phyloP scores from a whole-genome alignment of 1,140 invertebrate genomes.

The Palaemon carinicauda region DNA sequence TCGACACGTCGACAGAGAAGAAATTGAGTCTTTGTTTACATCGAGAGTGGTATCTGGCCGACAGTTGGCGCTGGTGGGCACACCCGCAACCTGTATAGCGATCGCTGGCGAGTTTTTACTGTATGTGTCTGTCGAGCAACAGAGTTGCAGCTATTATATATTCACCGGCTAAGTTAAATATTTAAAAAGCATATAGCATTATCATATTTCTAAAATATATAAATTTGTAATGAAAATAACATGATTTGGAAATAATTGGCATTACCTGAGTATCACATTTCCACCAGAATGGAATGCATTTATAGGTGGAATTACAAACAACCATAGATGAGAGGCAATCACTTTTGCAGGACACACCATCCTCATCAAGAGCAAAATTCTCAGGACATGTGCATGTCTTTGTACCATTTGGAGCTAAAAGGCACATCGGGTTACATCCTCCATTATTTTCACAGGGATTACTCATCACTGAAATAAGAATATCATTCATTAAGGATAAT shows the following conservation, averaged over 20 bases:
- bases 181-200: no score
- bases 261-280: constrained; percentile 70
- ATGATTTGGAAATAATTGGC: not conserved
- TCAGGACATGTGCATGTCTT: constrained; percentile 80
- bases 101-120: no score
- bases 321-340: constrained; percentile 86
- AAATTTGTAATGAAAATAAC: not conserved
- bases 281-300: constrained; percentile 76
- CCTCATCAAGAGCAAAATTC: constrained; percentile 75
- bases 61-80: no score
- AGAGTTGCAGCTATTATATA: no score
- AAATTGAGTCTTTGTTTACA: no score
- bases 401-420: constrained; percentile 72
- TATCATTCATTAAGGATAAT: constrained; percentile 20
- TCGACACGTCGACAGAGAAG: no score
- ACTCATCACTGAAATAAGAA: constrained; percentile 22
- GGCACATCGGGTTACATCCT: constrained; percentile 79
- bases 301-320: constrained; percentile 76
- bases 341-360: constrained; percentile 74
- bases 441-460: constrained; percentile 70
- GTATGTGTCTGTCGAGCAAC: no score
- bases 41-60: no score
- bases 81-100: no score
- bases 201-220: not conserved
- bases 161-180: no score